phyloP scores from a whole-genome alignment of 2,888 invertebrate genomes.

The Agonopterix subpropinquella region DNA sequence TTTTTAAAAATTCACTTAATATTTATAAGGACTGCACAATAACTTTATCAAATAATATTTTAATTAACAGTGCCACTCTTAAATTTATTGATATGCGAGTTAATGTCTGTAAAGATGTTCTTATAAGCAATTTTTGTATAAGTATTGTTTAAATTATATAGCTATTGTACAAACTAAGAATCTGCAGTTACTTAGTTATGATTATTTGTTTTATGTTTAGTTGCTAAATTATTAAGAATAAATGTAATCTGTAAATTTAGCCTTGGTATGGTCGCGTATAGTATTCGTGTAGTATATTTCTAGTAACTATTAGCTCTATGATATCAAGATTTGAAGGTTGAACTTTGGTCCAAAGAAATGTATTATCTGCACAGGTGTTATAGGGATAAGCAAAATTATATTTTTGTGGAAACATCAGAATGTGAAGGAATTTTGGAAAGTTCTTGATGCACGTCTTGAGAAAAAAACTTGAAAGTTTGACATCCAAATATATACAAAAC shows the following conservation, averaged over 20 bases:
- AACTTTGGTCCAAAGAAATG: conserved; percentile 73
- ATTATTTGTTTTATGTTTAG: conserved; percentile 11
- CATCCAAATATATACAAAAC: no score
- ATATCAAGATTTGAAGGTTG: conserved; percentile 64
- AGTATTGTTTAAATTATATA: conserved; percentile 21
- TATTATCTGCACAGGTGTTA: conserved; percentile 63
- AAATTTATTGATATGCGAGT: conserved; percentile 37
- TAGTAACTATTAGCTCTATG: conserved; percentile 14
- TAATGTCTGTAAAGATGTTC: conserved; percentile 29
- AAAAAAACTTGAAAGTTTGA: neutral
- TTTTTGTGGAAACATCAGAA: conserved; percentile 3
- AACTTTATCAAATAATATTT: conserved; percentile 38
- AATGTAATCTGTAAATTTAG: conserved; percentile 25
- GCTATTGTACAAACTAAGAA: conserved; percentile 15
- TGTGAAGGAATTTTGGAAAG: neutral
- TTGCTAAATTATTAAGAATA: conserved; percentile 22
- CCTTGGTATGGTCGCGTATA: conserved; percentile 13
- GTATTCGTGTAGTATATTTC: conserved; percentile 15
- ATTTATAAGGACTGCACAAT: conserved; percentile 60
- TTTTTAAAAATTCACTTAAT: conserved; percentile 37
- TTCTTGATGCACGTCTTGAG: neutral
- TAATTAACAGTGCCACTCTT: conserved; percentile 65
- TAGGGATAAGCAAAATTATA: conserved; percentile 31
- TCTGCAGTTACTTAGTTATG: conserved; percentile 7
- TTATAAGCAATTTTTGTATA: conserved; percentile 40